Evolutionary conservation across 2,888 invertebrate species (phyloP).

Genomic region (Hydrotaea diabolus): DNA sequence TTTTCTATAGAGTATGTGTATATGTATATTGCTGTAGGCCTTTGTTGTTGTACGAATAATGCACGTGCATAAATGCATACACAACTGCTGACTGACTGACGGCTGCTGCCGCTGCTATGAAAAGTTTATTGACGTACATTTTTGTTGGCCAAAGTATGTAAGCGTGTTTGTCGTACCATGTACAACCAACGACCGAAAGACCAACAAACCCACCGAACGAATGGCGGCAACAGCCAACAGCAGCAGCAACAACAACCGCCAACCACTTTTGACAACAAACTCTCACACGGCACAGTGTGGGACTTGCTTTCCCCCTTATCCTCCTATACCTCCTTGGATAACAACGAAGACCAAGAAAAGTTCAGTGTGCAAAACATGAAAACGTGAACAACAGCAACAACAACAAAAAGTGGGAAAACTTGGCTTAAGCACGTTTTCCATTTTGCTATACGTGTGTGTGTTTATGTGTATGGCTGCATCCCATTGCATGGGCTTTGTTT

Average conservation of each 20-base stretch:
- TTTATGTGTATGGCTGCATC: not conserved
- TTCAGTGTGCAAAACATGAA: constrained; percentile 36
- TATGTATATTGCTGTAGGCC: not conserved
- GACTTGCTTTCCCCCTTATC: not conserved
- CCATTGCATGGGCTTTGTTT: not conserved
- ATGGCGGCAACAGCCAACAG: not conserved
- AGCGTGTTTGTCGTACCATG: not conserved
- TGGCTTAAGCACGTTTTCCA: constrained; percentile 67
- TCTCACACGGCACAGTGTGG: constrained; percentile 14
- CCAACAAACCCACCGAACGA: constrained; percentile 67
- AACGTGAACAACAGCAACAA: constrained; percentile 24
- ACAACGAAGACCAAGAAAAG: not conserved
- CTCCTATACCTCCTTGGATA: not conserved
- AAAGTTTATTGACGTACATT: constrained; percentile 68
- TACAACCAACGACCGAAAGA: constrained; percentile 62
- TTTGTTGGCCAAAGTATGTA: constrained; percentile 39
- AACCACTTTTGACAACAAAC: constrained; percentile 54
- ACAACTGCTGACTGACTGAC: not conserved
- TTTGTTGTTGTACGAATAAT: constrained; percentile 36
- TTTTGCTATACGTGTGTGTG: constrained; percentile 22
- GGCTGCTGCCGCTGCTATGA: constrained; percentile 49
- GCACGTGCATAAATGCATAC: constrained; percentile 66
- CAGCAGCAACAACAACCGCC: constrained; percentile 49
- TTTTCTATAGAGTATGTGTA: not conserved
- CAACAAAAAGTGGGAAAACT: constrained; percentile 54